Conservation (phyloP, 2,797 vertebrate genomes). For the Arnoldichthys spilopterus region DNA sequence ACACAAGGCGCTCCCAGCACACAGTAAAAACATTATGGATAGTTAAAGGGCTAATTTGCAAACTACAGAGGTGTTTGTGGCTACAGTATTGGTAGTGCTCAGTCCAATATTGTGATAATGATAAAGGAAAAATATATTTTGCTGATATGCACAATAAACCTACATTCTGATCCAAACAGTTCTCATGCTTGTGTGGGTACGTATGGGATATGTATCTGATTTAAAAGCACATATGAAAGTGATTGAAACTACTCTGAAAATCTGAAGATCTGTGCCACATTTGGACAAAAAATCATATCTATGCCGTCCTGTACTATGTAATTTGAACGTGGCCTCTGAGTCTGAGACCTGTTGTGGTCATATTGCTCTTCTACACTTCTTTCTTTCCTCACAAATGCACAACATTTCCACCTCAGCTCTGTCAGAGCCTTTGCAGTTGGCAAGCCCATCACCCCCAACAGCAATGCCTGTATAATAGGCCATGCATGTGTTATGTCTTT, state of each 20-base stretch:
- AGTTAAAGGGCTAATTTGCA: neutral
- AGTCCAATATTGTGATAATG: no score
- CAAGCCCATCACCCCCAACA: neutral
- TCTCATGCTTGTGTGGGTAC: no score
- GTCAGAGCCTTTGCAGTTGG: neutral
- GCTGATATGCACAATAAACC: no score
- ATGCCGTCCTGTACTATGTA: neutral
- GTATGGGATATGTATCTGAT: neutral
- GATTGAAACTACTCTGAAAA: neutral
- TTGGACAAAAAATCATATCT: neutral
- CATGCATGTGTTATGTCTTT: neutral
- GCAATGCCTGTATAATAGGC: constrained; percentile 6
- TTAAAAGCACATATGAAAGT: neutral
- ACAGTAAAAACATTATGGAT: neutral
- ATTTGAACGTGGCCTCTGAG: neutral
- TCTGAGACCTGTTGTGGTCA: neutral
- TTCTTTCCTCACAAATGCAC: constrained; percentile 3
- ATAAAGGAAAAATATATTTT: no score
- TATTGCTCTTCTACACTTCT: constrained; percentile 11
- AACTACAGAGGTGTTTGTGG: no score
- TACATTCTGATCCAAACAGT: no score
- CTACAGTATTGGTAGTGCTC: no score
- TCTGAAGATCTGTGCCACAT: neutral
- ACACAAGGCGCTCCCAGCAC: neutral
- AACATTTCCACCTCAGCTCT: neutral